A percentile compares a stretch with the other conserved stretches of the same genome.
phyloP scores from a whole-genome alignment of 2,113 vertebrate genomes.

The Peucedramus taeniatus region DNA sequence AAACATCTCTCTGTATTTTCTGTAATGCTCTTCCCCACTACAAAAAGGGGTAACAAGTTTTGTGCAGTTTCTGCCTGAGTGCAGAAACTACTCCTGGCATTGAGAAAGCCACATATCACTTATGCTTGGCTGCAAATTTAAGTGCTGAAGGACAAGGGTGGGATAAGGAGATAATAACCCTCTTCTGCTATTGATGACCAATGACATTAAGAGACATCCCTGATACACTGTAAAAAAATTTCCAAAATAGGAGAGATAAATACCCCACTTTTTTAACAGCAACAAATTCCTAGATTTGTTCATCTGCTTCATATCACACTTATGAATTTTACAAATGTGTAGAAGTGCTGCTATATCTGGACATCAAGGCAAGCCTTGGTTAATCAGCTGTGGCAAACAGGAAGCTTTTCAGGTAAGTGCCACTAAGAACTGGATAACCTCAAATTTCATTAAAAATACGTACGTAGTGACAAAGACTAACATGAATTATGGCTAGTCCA shows the following conservation, averaged over 20 bases:
- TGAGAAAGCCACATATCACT: not conserved
- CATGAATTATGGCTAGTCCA: fast-evolving
- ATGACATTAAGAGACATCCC: not conserved
- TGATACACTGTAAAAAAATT: not conserved
- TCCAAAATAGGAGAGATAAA: not conserved
- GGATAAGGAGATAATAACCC: not conserved
- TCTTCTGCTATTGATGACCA: not conserved
- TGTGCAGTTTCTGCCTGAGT: not conserved
- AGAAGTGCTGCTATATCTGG: not conserved
- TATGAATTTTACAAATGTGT: not conserved
- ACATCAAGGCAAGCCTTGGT: not conserved
- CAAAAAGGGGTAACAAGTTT: not conserved
- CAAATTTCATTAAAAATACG: not conserved
- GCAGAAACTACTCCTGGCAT: not conserved
- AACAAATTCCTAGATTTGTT: not conserved
- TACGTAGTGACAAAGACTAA: not conserved
- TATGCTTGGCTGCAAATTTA: not conserved
- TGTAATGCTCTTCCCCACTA: not conserved
- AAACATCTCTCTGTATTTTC: not conserved
- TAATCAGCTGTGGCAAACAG: not conserved
- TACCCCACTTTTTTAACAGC: not conserved
- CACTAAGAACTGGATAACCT: not conserved
- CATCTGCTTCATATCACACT: not conserved
- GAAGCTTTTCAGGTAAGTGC: not conserved
- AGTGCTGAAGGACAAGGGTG: not conserved